Conservation (phyloP, 2,888 invertebrate species). For the Caenorhabditis imperialis region DNA sequence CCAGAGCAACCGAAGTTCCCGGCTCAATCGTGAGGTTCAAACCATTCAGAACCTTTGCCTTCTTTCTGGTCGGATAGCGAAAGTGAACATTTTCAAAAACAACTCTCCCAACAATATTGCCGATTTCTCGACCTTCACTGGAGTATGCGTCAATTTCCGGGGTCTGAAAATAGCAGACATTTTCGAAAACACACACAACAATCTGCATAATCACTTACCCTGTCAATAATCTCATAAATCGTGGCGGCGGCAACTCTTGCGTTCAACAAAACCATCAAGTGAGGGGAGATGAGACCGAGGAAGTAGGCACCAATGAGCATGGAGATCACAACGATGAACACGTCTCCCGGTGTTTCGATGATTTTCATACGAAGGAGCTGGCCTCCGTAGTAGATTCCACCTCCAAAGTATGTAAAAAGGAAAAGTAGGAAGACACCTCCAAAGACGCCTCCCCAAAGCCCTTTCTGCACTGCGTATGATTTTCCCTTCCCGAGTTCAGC, state of each 20-base stretch:
- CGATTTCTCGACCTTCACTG: conserved; percentile 50
- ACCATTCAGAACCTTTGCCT: conserved; percentile 75
- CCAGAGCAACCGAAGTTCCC: conserved; percentile 78
- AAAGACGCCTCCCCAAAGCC: conserved; percentile 68
- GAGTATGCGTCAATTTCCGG: conserved; percentile 68
- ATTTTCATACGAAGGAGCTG: conserved; percentile 62
- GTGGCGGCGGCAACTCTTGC: conserved; percentile 73
- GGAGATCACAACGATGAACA: conserved; percentile 67
- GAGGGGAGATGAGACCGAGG: conserved; percentile 71
- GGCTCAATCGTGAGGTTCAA: conserved; percentile 77
- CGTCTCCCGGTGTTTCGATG: conserved; percentile 66
- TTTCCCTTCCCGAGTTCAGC: conserved; percentile 59
- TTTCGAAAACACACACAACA: conserved; percentile 6
- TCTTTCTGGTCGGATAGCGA: conserved; percentile 66
- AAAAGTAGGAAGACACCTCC: conserved; percentile 68
- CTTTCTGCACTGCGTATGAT: conserved; percentile 63
- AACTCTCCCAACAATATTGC: conserved; percentile 61
- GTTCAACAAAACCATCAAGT: conserved; percentile 72
- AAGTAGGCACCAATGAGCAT: conserved; percentile 70
- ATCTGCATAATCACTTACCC: conserved; percentile 53
- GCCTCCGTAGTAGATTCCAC: conserved; percentile 67
- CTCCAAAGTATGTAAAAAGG: conserved; percentile 64
- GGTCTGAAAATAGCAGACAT: conserved; percentile 22
- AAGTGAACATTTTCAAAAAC: conserved; percentile 70
- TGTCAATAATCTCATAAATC: conserved; percentile 71